Evolutionary conservation across 2,797 vertebrate genomes (phyloP).

Genomic region (Perodicticus potto): DNA sequence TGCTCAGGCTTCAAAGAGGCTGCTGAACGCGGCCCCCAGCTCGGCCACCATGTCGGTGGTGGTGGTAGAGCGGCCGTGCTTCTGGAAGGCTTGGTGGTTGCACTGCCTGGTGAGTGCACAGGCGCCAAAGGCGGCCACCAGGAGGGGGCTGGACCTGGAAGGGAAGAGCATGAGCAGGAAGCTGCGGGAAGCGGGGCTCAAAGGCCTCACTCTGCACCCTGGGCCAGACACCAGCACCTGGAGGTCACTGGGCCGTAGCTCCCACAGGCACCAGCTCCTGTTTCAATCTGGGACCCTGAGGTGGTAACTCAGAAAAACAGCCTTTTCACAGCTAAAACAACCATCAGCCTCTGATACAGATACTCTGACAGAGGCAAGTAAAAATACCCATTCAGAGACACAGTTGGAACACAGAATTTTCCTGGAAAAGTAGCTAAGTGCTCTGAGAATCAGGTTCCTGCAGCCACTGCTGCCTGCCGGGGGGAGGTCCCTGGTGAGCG

Average conservation of each 20-base stretch:
- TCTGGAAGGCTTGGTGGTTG: slow-evolving; percentile 96
- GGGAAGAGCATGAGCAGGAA: not conserved
- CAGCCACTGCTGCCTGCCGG: no score
- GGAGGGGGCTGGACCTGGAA: slow-evolving; percentile 93
- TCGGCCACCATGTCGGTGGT: slow-evolving; percentile 97
- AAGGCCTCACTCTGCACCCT: no score
- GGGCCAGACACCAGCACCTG: not conserved
- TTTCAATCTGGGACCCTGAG: not conserved
- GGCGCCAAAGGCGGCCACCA: slow-evolving; percentile 96
- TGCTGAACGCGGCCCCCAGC: slow-evolving; percentile 94
- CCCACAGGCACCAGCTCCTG: not conserved
- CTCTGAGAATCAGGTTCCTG: not conserved
- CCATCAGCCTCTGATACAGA: not conserved
- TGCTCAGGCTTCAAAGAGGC: slow-evolving; percentile 94
- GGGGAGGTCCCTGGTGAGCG: not conserved
- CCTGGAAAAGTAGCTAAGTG: not conserved
- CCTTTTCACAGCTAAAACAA: not conserved
- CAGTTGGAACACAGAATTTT: not conserved
- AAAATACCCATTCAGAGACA: not conserved
- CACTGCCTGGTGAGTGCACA: slow-evolving; percentile 95
- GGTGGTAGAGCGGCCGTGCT: slow-evolving; percentile 94
- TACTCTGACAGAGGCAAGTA: not conserved
- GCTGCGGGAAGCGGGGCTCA: not conserved
- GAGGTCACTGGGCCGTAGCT: not conserved
- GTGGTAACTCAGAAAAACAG: not conserved